Evolutionary conservation across 1,140 invertebrate genomes (phyloP).

Genomic region (Muscidifurax raptorellus): DNA sequence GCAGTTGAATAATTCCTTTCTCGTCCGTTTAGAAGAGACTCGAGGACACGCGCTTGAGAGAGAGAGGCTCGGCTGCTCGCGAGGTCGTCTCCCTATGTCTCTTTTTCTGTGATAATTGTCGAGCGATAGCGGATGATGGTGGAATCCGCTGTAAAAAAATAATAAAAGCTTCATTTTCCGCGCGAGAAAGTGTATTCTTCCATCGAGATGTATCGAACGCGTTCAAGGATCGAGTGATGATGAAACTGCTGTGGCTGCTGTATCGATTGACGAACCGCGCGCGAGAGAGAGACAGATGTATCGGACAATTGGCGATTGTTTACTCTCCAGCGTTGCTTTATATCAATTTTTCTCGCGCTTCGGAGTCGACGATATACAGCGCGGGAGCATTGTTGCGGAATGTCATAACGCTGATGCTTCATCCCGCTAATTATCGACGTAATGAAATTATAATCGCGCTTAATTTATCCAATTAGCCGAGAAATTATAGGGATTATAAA

Average conservation of each 20-base stretch:
- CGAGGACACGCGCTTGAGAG: neutral
- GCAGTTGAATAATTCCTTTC: conserved; percentile 23
- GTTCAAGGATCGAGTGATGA: conserved; percentile 37
- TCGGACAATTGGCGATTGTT: conserved; percentile 62
- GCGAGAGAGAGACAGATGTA: conserved; percentile 41
- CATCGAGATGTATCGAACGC: neutral
- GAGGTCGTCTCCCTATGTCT: conserved; percentile 26
- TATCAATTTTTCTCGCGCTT: conserved; percentile 12
- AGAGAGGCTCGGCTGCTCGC: neutral
- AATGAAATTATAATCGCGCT: neutral
- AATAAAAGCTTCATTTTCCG: neutral
- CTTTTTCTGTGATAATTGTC: conserved; percentile 18
- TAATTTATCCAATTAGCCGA: conserved; percentile 21
- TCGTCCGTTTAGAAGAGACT: neutral
- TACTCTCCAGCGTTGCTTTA: conserved; percentile 13
- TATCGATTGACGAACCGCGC: neutral
- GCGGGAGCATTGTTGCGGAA: neutral
- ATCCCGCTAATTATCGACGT: conserved; percentile 2
- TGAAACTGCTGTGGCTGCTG: neutral
- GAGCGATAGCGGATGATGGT: conserved; percentile 7
- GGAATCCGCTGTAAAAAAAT: neutral
- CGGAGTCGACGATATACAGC: neutral
- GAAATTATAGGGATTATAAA: conserved; percentile 13
- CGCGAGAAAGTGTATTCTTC: neutral
- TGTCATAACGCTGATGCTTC: neutral